Conservation (phyloP, 2,888 invertebrate genomes). For the Cerceris rybyensis region DNA sequence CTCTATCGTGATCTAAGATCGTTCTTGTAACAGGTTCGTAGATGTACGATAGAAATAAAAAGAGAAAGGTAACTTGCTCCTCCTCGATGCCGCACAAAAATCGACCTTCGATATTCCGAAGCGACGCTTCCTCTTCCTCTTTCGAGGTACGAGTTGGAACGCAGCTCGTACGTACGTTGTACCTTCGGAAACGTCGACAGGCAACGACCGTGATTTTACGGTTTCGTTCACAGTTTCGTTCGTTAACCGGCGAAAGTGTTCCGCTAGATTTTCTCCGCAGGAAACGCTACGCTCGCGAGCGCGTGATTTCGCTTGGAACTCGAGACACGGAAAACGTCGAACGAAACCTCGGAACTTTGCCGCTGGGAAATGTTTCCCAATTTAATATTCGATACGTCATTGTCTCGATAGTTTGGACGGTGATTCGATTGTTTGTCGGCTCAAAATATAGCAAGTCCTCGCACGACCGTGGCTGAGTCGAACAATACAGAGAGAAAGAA, state of each 20-base stretch:
- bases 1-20: background rate
- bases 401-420: no score
- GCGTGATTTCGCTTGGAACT: conserved; percentile 1
- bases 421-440: no score
- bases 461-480: no score
- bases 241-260: conserved; percentile 38
- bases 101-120: background rate
- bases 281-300: background rate
- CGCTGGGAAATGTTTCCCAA: background rate
- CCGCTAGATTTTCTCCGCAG: conserved; percentile 7
- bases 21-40: background rate
- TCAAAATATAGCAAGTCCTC: no score
- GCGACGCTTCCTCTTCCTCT: conserved; percentile 1
- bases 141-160: background rate
- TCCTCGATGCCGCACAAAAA: conserved; percentile 27
- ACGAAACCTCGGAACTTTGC: background rate
- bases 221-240: conserved; percentile 11
- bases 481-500: no score
- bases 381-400: background rate
- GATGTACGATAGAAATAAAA: background rate
- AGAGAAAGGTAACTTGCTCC: conserved; percentile 25
- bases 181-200: background rate
- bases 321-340: background rate
- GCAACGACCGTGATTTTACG: conserved; percentile 19
- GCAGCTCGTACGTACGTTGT: background rate